Conservation (phyloP, 2,797 vertebrate genomes). For the Decapterus maruadsi region DNA sequence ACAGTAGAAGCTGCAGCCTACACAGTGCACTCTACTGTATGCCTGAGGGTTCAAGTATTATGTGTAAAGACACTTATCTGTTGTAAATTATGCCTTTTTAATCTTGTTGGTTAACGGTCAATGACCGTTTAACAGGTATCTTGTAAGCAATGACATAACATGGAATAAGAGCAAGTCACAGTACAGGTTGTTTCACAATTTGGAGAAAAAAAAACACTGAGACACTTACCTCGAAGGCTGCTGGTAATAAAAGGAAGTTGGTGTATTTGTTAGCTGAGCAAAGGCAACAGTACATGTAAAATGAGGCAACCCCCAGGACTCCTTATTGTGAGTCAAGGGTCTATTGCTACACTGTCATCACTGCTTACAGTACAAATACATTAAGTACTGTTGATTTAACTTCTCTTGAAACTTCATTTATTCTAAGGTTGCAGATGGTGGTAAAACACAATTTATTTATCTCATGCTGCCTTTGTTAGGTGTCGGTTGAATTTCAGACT, state of each 20-base stretch:
- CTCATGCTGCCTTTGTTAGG: not conserved
- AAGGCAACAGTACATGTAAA: not conserved
- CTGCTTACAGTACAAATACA: not conserved
- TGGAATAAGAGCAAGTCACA: not conserved
- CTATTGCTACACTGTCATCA: not conserved
- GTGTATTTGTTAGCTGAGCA: not conserved
- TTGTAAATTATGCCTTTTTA: too few relatives aligned
- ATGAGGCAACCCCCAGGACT: not conserved
- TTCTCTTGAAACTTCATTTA: not conserved
- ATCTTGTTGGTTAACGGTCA: too few relatives aligned
- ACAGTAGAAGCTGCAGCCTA: too few relatives aligned
- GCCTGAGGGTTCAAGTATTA: too few relatives aligned
- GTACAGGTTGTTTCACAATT: not conserved
- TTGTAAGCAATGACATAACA: not conserved
- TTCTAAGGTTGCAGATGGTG: not conserved
- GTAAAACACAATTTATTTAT: constrained; percentile 1
- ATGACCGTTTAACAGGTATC: too few relatives aligned
- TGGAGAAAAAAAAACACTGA: not conserved
- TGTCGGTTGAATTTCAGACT: not conserved
- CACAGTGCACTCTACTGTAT: too few relatives aligned
- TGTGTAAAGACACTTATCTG: too few relatives aligned
- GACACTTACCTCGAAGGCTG: not conserved
- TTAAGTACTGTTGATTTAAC: not conserved
- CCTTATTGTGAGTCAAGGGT: not conserved
- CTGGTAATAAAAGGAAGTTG: not conserved